Conservation (phyloP, 2,113 vertebrate genomes). For the Mesocricetus auratus region DNA sequence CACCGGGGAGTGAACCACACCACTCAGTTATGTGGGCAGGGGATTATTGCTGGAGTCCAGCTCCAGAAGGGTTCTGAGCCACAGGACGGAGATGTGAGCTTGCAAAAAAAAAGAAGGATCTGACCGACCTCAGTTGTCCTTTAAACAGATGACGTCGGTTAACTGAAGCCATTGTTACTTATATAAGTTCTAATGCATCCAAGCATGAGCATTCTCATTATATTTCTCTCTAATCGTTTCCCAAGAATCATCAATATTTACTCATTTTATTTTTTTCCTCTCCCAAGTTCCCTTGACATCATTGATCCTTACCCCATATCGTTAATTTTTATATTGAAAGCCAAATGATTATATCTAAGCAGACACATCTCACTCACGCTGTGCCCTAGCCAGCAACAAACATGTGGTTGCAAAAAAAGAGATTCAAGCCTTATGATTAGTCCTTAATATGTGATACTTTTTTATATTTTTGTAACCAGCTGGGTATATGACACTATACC, state of each 20-base stretch:
- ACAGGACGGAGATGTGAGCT: background rate
- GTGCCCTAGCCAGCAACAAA: background rate
- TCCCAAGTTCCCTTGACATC: background rate
- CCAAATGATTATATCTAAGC: background rate
- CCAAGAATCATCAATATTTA: background rate
- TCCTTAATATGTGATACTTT: background rate
- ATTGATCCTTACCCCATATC: background rate
- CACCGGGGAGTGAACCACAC: too few relatives aligned
- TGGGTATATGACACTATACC: background rate
- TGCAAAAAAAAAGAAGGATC: background rate
- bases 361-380: background rate
- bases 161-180: background rate
- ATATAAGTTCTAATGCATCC: background rate
- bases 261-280: background rate
- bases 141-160: background rate
- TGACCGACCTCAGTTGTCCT: background rate
- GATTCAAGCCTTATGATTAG: background rate
- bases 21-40: too few relatives aligned
- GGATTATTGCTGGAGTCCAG: background rate
- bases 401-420: background rate
- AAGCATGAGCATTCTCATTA: background rate
- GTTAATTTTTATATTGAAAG: background rate
- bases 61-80: background rate
- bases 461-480: background rate
- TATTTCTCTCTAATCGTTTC: background rate